phyloP scores from a whole-genome alignment of 2,888 invertebrate species.

The Drosophila mulleri region DNA sequence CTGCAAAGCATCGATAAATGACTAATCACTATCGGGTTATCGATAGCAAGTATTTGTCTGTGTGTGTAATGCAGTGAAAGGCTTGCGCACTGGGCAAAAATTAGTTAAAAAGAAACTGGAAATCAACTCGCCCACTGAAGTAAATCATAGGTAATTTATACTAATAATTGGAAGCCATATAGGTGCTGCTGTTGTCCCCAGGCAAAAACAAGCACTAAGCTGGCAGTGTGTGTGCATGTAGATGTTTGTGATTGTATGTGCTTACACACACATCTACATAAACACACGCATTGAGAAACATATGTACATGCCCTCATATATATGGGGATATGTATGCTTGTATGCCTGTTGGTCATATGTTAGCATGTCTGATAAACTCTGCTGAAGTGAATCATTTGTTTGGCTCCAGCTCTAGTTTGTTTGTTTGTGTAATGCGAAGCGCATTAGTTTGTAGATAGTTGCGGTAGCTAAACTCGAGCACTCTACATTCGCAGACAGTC shows the following conservation, averaged over 20 bases:
- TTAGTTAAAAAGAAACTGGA: constrained; percentile 56
- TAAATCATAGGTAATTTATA: constrained; percentile 63
- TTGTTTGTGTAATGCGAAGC: constrained; percentile 58
- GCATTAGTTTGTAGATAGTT: constrained; percentile 52
- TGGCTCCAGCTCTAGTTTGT: constrained; percentile 52
- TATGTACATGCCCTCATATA: constrained; percentile 10
- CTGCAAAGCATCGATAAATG: constrained; percentile 23
- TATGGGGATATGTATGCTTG: constrained; percentile 3
- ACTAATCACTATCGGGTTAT: constrained; percentile 18
- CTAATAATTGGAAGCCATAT: constrained; percentile 57
- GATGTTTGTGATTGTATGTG: constrained; percentile 6
- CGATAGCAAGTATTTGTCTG: constrained; percentile 40
- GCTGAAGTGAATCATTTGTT: constrained; percentile 71
- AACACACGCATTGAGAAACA: neutral
- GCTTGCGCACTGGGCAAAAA: constrained; percentile 59
- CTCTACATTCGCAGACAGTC: constrained; percentile 58
- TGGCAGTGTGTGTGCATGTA: neutral
- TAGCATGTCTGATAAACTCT: constrained; percentile 56
- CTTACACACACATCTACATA: constrained; percentile 17
- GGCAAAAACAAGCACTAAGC: constrained; percentile 15
- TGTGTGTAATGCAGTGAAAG: constrained; percentile 56
- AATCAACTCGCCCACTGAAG: constrained; percentile 60
- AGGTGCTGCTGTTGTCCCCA: constrained; percentile 37
- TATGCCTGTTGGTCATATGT: constrained; percentile 53
- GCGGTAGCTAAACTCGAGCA: constrained; percentile 43